Evolutionary conservation across 2,888 invertebrate species (phyloP).

Genomic region (Ormyrus nitidulus): DNA sequence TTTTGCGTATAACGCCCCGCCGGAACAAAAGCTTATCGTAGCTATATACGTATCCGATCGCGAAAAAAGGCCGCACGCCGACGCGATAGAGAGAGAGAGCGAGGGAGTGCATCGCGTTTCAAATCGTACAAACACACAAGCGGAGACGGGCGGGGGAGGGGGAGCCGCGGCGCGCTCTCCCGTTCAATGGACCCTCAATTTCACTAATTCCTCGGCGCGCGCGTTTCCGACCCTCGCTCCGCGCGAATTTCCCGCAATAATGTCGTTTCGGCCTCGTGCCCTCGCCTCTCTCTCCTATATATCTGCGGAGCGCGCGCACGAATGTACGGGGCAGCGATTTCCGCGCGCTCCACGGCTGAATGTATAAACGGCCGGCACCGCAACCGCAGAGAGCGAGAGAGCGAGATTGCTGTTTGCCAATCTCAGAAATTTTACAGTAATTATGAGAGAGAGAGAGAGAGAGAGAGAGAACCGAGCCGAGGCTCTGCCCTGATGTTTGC

Average conservation of each 20-base stretch:
- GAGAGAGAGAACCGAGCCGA: too few species aligned
- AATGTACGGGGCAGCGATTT: constrained; percentile 11
- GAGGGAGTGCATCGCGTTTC: constrained; percentile 37
- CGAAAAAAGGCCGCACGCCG: not conserved
- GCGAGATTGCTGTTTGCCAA: constrained; percentile 55
- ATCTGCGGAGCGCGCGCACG: too few species aligned
- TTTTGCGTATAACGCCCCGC: constrained; percentile 48
- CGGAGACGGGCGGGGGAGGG: not conserved
- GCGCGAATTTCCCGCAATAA: constrained; percentile 43
- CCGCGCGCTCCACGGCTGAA: constrained; percentile 21
- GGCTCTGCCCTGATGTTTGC: constrained; percentile 33
- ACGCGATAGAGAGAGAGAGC: too few species aligned
- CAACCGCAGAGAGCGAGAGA: constrained; percentile 29
- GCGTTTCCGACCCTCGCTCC: constrained; percentile 3
- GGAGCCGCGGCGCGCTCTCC: too few species aligned
- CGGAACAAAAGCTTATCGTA: not conserved
- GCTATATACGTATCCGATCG: not conserved
- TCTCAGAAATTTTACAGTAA: constrained; percentile 54
- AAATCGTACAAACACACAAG: constrained; percentile 39
- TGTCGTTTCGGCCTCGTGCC: constrained; percentile 31
- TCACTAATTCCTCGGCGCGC: constrained; percentile 45
- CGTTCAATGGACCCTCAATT: constrained; percentile 51
- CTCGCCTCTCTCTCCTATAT: too few species aligned
- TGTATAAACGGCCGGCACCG: constrained; percentile 4
- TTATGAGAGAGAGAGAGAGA: constrained; percentile 31